Percentiles rank a stretch among this genome's conserved stretches.
Evolutionary conservation across 2,113 vertebrate genomes (phyloP).

Genomic region (Chlorocebus sabaeus): DNA sequence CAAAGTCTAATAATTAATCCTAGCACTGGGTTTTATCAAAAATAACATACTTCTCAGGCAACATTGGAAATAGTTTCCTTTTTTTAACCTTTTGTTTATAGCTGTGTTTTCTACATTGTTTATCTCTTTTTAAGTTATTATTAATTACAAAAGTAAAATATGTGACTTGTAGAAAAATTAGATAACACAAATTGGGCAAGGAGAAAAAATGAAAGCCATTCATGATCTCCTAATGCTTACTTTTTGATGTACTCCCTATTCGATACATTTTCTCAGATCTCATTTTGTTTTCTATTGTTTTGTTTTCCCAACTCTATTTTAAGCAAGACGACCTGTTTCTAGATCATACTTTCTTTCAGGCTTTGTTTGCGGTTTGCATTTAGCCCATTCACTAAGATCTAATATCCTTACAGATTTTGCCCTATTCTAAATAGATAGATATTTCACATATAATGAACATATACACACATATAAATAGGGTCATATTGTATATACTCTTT

Average conservation of each 20-base stretch:
- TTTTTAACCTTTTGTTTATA: neutral
- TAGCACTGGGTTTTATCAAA: neutral
- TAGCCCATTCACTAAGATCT: no score
- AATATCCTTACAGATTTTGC: neutral
- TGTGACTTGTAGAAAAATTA: constrained; percentile 2
- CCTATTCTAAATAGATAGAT: neutral
- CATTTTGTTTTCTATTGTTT: no score
- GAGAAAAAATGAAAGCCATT: neutral
- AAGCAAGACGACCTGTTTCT: no score
- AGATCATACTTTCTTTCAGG: no score
- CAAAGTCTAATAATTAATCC: neutral
- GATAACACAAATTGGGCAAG: neutral
- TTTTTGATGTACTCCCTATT: neutral
- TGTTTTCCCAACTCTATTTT: no score
- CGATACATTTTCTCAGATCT: no score
- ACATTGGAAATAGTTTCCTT: neutral
- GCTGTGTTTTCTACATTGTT: neutral
- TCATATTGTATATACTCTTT: neutral
- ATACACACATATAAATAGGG: neutral
- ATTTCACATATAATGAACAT: neutral
- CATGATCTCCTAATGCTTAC: neutral
- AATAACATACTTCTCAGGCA: neutral
- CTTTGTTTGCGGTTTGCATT: no score
- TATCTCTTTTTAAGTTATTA: constrained; percentile 21
- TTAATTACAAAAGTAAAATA: constrained; percentile 44